A percentile compares a stretch with the other conserved stretches of the same genome.
Evolutionary conservation across 2,888 invertebrate genomes (phyloP).

Genomic region (Drosophila stalkeri): DNA sequence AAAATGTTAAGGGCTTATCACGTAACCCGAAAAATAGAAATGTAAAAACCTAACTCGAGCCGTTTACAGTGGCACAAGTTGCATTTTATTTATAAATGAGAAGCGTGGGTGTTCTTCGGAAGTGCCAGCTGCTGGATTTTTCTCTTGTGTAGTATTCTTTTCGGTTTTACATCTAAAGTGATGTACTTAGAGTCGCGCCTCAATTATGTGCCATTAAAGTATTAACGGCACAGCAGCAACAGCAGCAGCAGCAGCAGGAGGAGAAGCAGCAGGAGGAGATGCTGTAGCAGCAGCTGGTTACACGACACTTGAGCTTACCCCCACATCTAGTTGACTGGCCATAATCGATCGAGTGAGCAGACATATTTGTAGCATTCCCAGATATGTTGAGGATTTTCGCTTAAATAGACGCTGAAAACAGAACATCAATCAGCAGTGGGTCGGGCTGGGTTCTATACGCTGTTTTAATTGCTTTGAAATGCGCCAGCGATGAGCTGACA

Average conservation of each 20-base stretch:
- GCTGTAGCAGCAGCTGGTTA: constrained; percentile 13
- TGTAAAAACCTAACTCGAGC: constrained; percentile 24
- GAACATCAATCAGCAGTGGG: constrained; percentile 56
- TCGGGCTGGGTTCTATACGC: constrained; percentile 4
- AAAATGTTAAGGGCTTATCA: constrained; percentile 9
- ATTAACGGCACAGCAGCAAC: constrained; percentile 49
- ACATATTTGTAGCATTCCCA: constrained; percentile 26
- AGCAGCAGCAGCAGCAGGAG: not conserved
- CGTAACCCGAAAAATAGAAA: not conserved
- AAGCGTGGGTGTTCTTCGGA: constrained; percentile 54
- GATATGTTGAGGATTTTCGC: constrained; percentile 48
- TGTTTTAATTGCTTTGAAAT: constrained; percentile 75
- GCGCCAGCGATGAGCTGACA: constrained; percentile 54
- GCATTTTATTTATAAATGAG: constrained; percentile 45
- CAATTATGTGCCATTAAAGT: constrained; percentile 68
- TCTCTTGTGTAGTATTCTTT: constrained; percentile 2
- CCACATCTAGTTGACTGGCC: constrained; percentile 13
- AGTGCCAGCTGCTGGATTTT: constrained; percentile 44
- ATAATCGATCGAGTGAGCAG: constrained; percentile 53
- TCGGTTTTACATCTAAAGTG: constrained; percentile 41
- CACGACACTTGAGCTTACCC: constrained; percentile 43
- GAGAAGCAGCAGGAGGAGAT: not conserved
- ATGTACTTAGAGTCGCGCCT: constrained; percentile 56
- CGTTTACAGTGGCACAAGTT: constrained; percentile 47
- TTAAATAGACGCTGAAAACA: constrained; percentile 49